These are phyloP conservation scores for Leptopilina syphax DNA, from an alignment of 2,888 invertebrate genomes.

Conservation along the genomic window DNA sequence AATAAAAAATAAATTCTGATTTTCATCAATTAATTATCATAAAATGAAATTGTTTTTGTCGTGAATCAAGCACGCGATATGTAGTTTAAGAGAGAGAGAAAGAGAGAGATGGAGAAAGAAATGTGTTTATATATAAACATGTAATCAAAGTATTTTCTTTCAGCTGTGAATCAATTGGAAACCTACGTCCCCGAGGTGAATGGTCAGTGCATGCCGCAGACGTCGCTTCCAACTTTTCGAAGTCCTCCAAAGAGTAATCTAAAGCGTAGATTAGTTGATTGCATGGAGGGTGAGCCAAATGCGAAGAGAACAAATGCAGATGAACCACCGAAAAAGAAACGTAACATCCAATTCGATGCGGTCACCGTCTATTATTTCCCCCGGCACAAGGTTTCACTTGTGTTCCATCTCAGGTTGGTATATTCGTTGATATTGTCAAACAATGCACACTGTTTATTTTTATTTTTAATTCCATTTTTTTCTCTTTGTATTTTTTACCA, in stretches of 20 bases:
- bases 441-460: no score
- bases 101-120: background rate
- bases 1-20: background rate
- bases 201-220: constrained; percentile 57
- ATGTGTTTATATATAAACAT: constrained; percentile 12
- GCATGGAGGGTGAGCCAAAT: constrained; percentile 69
- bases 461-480: background rate
- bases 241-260: constrained; percentile 82
- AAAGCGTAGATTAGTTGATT: constrained; percentile 79
- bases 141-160: constrained; percentile 41
- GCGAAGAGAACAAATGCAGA: constrained; percentile 75
- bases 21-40: background rate
- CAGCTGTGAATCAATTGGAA: constrained; percentile 66
- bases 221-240: constrained; percentile 64
- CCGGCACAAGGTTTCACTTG: constrained; percentile 94
- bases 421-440: background rate
- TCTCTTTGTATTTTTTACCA: background rate
- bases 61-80: constrained; percentile 56
- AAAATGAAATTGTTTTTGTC: constrained; percentile 35
- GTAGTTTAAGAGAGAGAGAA: background rate
- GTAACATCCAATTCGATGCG: constrained; percentile 91
- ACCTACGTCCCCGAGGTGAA: constrained; percentile 59
- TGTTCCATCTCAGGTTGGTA: constrained; percentile 89
- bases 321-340: constrained; percentile 83
- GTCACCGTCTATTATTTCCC: constrained; percentile 98